Percentiles rank a stretch among this genome's conserved stretches.
These are phyloP conservation scores for Hipposideros armiger DNA, from an alignment of 2,113 vertebrate species.

Conservation along the genomic window DNA sequence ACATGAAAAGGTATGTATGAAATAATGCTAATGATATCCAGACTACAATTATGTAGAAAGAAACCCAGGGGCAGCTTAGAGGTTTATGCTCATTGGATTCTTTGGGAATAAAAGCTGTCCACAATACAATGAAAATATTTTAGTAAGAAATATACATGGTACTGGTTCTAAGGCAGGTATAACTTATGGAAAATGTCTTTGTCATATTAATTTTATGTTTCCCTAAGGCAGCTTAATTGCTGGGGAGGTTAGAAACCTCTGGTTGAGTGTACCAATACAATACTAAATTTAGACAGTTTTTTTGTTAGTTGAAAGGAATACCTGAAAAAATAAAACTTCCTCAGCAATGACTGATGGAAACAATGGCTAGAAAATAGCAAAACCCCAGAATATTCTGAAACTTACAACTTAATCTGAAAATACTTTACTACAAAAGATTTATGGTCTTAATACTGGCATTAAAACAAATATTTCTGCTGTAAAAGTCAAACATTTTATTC, in stretches of 20 bases:
- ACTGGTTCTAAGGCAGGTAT: background rate
- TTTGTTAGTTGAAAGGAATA: background rate
- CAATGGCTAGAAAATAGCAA: slow-evolving; percentile 23
- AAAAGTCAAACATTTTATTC: slow-evolving; percentile 32
- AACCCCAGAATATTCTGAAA: slow-evolving; percentile 42
- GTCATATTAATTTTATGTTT: background rate
- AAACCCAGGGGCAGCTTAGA: background rate
- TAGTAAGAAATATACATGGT: background rate
- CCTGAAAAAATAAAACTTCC: background rate
- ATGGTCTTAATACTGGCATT: background rate
- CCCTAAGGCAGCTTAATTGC: background rate
- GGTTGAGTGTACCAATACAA: background rate
- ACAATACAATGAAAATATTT: background rate
- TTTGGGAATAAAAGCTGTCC: background rate
- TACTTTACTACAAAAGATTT: background rate
- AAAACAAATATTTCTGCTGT: background rate
- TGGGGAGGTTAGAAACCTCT: background rate
- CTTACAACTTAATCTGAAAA: slow-evolving; percentile 41
- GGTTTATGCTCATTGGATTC: background rate
- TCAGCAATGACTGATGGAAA: slow-evolving; percentile 15
- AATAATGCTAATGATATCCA: background rate
- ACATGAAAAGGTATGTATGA: background rate
- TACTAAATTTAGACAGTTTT: background rate
- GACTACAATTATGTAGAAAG: background rate
- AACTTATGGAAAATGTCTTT: background rate